Percentiles rank a stretch among this genome's conserved stretches.
These are phyloP conservation scores for Dicaeum eximium DNA, from an alignment of 2,113 vertebrate genomes.

Conservation along the genomic window DNA sequence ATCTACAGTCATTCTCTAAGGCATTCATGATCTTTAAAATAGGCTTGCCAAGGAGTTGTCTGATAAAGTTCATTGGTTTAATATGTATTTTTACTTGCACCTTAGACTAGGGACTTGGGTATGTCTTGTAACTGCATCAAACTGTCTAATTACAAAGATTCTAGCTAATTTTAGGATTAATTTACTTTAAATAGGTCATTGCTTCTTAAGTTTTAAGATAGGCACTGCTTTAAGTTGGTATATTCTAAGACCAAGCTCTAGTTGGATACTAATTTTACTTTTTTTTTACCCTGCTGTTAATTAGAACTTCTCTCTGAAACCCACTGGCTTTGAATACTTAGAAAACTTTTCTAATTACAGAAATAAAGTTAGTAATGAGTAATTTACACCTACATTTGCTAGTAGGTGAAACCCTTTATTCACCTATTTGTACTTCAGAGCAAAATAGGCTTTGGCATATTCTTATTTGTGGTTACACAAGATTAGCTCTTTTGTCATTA, in stretches of 20 bases:
- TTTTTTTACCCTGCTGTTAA: not conserved
- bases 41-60: not conserved
- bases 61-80: not conserved
- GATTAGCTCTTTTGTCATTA: not conserved
- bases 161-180: not conserved
- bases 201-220: not conserved
- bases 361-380: not conserved
- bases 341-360: not conserved
- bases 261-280: not conserved
- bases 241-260: not conserved
- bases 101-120: not conserved
- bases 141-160: not conserved
- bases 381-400: not conserved
- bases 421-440: not conserved
- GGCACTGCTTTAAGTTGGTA: not conserved
- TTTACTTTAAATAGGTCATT: not conserved
- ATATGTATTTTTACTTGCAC: not conserved
- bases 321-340: not conserved
- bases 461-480: not conserved
- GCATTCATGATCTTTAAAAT: not conserved
- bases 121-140: not conserved
- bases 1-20: not conserved
- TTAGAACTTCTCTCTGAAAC: not conserved
- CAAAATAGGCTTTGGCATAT: not conserved
- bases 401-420: not conserved